These are phyloP conservation scores for Martes martes DNA, from an alignment of 2,113 vertebrate genomes.

Conservation along the genomic window DNA sequence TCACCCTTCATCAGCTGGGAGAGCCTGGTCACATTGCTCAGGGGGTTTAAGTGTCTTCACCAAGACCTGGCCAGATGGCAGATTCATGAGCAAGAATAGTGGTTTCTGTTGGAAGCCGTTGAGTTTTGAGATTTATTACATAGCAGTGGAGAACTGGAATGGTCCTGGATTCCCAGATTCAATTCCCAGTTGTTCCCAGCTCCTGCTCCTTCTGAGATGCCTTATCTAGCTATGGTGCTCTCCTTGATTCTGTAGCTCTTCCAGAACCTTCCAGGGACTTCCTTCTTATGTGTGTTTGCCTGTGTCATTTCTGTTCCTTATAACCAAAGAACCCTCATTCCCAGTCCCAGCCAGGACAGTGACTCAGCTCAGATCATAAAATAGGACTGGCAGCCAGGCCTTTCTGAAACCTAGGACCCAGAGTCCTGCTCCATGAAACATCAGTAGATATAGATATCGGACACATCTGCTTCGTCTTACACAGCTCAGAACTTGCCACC, in stretches of 20 bases:
- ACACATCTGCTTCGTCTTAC: accelerated
- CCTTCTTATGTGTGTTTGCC: not conserved
- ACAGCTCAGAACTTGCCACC: not conserved
- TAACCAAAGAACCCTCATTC: not conserved
- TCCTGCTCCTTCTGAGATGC: not conserved
- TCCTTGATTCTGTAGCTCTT: not conserved
- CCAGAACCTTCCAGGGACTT: not conserved
- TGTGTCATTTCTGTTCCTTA: not conserved
- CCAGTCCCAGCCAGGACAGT: not conserved
- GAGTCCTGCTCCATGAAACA: not conserved
- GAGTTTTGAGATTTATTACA: not conserved
- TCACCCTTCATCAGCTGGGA: not conserved
- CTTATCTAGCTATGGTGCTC: too few species aligned
- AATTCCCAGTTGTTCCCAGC: not conserved
- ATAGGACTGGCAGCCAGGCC: not conserved
- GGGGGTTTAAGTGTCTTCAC: accelerated
- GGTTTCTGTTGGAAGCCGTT: not conserved
- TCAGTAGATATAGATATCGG: not conserved
- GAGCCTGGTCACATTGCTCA: not conserved
- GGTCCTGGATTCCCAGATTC: too few species aligned
- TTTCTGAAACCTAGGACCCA: not conserved
- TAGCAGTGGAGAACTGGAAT: not conserved
- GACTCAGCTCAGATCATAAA: not conserved
- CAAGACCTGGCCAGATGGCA: not conserved
- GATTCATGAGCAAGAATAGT: not conserved